phyloP scores from a whole-genome alignment of 2,113 vertebrate species.

The cattle (Bos taurus) region ARS-UCD2.0 NC_037350.1:12675001-12675500 shows the following conservation, averaged over 20 bases:
- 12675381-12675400: not conserved
- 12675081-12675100: not conserved
- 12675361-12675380: not conserved
- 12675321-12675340: not conserved
- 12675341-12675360: not conserved
- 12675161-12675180: not conserved
- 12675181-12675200: not conserved
- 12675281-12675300: not conserved
- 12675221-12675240: not conserved
- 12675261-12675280: not conserved
- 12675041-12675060: not conserved
- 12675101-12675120: not conserved
- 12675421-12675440: not conserved
- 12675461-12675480: not conserved
- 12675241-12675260: not conserved
- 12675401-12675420: not conserved
- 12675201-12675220: not conserved
- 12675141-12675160: not conserved
- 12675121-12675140: not conserved
- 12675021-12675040: too few species aligned
- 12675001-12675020: too few species aligned
- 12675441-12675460: not conserved
- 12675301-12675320: not conserved
- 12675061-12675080: not conserved
- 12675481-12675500: not conserved